Conservation (phyloP, 2,888 invertebrate species). For the Carterocephalus palaemon region DNA sequence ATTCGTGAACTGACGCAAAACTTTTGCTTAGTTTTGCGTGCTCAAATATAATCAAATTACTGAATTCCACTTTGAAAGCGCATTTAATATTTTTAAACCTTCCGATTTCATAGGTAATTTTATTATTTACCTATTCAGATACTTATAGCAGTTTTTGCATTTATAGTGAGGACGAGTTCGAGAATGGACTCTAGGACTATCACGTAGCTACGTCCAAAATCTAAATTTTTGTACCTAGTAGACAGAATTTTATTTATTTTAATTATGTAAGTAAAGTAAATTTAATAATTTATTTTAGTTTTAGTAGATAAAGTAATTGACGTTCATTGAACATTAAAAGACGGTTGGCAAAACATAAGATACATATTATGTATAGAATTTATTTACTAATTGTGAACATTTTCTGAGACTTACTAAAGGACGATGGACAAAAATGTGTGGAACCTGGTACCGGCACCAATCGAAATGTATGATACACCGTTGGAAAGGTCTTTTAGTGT, state of each 20-base stretch:
- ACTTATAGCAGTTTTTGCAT: slow-evolving; percentile 18
- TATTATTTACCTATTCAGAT: too few species aligned
- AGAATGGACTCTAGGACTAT: slow-evolving; percentile 9
- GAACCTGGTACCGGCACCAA: too few species aligned
- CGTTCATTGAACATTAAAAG: slow-evolving; percentile 12
- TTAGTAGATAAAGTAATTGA: slow-evolving; percentile 10
- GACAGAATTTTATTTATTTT: slow-evolving; percentile 20
- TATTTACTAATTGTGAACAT: background rate
- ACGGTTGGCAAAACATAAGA: background rate
- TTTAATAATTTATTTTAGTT: slow-evolving; percentile 10
- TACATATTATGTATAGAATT: background rate
- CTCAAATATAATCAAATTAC: too few species aligned
- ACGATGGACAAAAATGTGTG: too few species aligned
- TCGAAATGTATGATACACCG: background rate
- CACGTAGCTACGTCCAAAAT: slow-evolving; percentile 58
- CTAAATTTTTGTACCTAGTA: slow-evolving; percentile 35
- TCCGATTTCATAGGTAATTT: too few species aligned
- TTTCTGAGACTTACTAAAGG: too few species aligned
- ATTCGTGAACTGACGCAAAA: too few species aligned
- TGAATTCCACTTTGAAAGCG: too few species aligned
- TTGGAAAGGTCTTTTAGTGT: too few species aligned
- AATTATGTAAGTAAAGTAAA: too few species aligned
- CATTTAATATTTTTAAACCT: too few species aligned
- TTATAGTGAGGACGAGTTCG: slow-evolving; percentile 19
- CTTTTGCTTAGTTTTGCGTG: too few species aligned